Evolutionary conservation across 1,140 invertebrate genomes (phyloP), one percentile per base, ranked within the genome.

Genomic region (Zaprionus vittiger): DNA sequence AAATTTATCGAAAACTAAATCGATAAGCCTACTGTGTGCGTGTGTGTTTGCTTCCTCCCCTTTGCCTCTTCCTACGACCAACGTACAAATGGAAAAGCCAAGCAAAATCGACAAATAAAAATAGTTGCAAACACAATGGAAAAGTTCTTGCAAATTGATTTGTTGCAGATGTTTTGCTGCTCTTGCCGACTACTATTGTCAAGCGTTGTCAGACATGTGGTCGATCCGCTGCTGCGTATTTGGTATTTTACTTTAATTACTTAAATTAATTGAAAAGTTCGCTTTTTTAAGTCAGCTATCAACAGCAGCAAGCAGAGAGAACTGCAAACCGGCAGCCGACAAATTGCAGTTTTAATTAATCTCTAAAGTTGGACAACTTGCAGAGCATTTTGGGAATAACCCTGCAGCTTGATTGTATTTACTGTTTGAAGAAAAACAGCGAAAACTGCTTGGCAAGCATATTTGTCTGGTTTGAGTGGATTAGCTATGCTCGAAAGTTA

Each of bases 91-190:
- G 47, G 41, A 54, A 66, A 37, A 66, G 65, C 65, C 66, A 74
- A 75, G 64, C 17, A 67, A 66, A 74, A 81, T 37, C 69, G n/a
- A 72, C 63, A 70, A 84, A 84, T 85, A 84, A 85, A 83, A 84
- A 85, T 84, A 63, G 74, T 71, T 71, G 69, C 73, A 66, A 84
- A 67, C 63, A 80, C 70, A 84, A 83, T 81, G 60, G 70, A 85
- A 84, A 84, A 85, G 82, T 84, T 84, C 60, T 61, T 79, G 79
- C 82, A 84, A 84, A 84, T 84, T 85, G 82, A 84, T 84, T 84
- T 82, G 83, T 79, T 86, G 83, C 83, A 86, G 83, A 86, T 86
- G 83, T 80, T 86, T 70, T 71, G 74, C 66, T 67, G 49, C 24
- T 83, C 78, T 77, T 67, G 49, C 81, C 80, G 57, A 34, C n/a